Evolutionary conservation across 2,888 invertebrate genomes (phyloP), one percentile per base, ranked within the genome.

Genomic region (Luperina testacea): DNA sequence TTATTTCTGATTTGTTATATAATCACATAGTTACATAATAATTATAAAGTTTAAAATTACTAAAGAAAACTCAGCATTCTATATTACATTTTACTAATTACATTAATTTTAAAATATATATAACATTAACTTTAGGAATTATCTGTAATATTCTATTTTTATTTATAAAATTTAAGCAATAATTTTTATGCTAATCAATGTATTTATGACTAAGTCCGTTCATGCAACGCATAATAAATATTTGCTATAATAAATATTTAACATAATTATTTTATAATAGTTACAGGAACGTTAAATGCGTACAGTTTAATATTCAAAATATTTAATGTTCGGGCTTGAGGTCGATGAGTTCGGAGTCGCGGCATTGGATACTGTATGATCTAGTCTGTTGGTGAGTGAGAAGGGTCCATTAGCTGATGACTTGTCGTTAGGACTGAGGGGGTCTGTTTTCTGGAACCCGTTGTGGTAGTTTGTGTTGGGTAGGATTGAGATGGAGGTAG

Each of bases 231-330:
- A 67, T 83, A 76, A 74, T 86, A 73, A 75, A 81, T 81, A 81
- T 72, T 82, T 68, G 32, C 1, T 73, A 72, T 82, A 53, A 38
- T 38, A 17, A 63, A 64, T 67, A 78, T 72, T 67, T 78, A 77
- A 81, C 68, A 87, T 72, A 24, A 68, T 68, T 64, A 77, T 71
- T 70, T 79, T 79, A 82, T 63, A 87, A 75, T 80, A 72, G 73
- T 81, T 82, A 82, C 80, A 87, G 89, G 87, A 84, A 86, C 88
- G 74, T 80, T 80, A 88, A 88, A 88, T 83, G 79, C 74, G 67
- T 77, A 57, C 32, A 81, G 42, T 84, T 78, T 86, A 90, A 78
- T 88, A 90, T 84, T 88, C 87, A 75, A 84, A 86, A 83, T 82
- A 77, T 80, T 84, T 87, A 6, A 24, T 68, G 59, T 85, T 86